Evolutionary conservation across 2,113 vertebrate species (phyloP).

Genomic region (Archocentrus centrarchus): DNA sequence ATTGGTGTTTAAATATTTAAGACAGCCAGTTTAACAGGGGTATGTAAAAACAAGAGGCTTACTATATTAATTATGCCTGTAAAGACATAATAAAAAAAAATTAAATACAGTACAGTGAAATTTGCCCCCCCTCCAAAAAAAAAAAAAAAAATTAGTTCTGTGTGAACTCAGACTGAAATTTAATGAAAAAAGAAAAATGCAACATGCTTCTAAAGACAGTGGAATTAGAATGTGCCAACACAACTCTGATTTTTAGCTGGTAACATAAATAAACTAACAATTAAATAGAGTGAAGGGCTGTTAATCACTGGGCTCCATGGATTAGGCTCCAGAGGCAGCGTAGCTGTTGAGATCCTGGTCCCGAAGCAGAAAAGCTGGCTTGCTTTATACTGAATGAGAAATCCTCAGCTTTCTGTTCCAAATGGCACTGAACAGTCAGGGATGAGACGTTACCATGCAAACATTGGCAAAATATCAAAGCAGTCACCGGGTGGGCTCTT

Average conservation of each 20-base stretch:
- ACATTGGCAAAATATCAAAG: constrained; percentile 56
- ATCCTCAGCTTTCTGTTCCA: constrained; percentile 49
- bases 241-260: background rate
- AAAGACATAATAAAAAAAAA: too few species aligned
- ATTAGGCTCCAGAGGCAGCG: constrained; percentile 30
- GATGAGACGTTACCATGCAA: constrained; percentile 55
- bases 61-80: background rate
- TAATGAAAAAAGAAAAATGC: background rate
- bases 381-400: constrained; percentile 27
- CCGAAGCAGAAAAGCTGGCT: constrained; percentile 24
- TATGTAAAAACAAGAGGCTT: background rate
- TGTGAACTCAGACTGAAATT: background rate
- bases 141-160: background rate
- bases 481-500: constrained; percentile 46
- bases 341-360: constrained; percentile 15
- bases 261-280: constrained; percentile 60
- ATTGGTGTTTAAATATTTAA: background rate
- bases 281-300: constrained; percentile 40
- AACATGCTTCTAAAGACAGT: background rate
- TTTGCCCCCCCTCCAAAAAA: too few species aligned
- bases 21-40: background rate
- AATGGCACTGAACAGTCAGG: constrained; percentile 46
- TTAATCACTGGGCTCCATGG: constrained; percentile 9
- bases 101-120: background rate
- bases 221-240: constrained; percentile 4